Conservation (phyloP, 2,888 invertebrate genomes). For the Drosophila nigricruria region DNA sequence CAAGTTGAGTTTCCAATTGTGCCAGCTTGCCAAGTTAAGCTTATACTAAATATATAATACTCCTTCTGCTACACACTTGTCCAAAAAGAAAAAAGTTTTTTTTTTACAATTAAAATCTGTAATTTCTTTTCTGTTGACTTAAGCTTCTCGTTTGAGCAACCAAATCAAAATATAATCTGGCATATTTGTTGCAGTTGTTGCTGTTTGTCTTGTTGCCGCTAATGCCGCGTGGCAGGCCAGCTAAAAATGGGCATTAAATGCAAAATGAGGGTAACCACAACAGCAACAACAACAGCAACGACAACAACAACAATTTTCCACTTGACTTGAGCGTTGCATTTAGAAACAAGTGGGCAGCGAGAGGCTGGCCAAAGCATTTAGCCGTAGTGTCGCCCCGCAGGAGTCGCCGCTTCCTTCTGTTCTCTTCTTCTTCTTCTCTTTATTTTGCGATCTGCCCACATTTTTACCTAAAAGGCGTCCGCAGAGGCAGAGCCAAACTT, state of each 20-base stretch:
- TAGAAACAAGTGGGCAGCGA: slow-evolving; percentile 65
- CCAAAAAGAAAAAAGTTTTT: too few relatives aligned
- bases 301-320: slow-evolving; percentile 77
- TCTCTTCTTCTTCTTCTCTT: background rate
- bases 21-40: too few relatives aligned
- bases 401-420: slow-evolving; percentile 29
- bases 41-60: too few relatives aligned
- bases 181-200: slow-evolving; percentile 38
- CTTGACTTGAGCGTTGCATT: slow-evolving; percentile 78
- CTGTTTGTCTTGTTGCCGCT: slow-evolving; percentile 43
- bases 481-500: slow-evolving; percentile 26
- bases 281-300: slow-evolving; percentile 33
- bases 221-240: slow-evolving; percentile 53
- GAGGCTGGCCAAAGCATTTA: slow-evolving; percentile 63
- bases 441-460: slow-evolving; percentile 64
- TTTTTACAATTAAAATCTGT: background rate
- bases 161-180: slow-evolving; percentile 33
- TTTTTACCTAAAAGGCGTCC: slow-evolving; percentile 70
- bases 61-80: too few relatives aligned
- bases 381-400: slow-evolving; percentile 26
- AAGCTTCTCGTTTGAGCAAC: background rate
- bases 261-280: slow-evolving; percentile 77
- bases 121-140: background rate
- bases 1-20: too few relatives aligned
- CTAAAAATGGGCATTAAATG: slow-evolving; percentile 80